Conservation (phyloP, 2,797 vertebrate species). For the Anableps anableps region DNA sequence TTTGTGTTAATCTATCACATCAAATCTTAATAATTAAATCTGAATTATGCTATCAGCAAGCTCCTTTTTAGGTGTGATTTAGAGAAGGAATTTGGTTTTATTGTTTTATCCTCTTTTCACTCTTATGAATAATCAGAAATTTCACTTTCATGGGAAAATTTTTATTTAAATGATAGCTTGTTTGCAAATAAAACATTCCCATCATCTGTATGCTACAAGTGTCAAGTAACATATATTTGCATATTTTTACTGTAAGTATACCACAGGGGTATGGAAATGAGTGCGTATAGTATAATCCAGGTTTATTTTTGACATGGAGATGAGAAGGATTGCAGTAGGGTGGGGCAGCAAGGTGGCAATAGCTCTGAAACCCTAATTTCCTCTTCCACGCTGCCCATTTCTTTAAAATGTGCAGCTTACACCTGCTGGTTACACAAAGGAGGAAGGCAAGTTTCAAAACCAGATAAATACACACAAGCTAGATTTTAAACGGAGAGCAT, state of each 20-base stretch:
- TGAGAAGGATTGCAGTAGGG: slow-evolving; percentile 49
- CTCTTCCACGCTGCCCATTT: slow-evolving; percentile 63
- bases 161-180: background rate
- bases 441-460: slow-evolving; percentile 54
- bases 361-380: slow-evolving; percentile 68
- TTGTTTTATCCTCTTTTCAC: background rate
- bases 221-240: slow-evolving; percentile 4
- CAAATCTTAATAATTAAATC: background rate
- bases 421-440: slow-evolving; percentile 48
- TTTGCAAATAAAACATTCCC: slow-evolving; percentile 1
- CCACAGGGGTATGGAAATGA: background rate
- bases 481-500: background rate
- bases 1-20: background rate
- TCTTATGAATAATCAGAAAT: background rate
- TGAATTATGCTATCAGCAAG: background rate
- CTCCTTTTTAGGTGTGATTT: background rate
- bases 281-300: slow-evolving; percentile 2
- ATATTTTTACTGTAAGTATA: slow-evolving; percentile 11
- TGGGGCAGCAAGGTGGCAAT: slow-evolving; percentile 43
- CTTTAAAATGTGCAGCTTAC: slow-evolving; percentile 14
- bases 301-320: slow-evolving; percentile 30
- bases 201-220: background rate
- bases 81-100: background rate
- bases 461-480: background rate
- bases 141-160: background rate